Evolutionary conservation across 53 echinoderm and acorn worm genomes (phyloP).

Genomic region (Astropecten irregularis): DNA sequence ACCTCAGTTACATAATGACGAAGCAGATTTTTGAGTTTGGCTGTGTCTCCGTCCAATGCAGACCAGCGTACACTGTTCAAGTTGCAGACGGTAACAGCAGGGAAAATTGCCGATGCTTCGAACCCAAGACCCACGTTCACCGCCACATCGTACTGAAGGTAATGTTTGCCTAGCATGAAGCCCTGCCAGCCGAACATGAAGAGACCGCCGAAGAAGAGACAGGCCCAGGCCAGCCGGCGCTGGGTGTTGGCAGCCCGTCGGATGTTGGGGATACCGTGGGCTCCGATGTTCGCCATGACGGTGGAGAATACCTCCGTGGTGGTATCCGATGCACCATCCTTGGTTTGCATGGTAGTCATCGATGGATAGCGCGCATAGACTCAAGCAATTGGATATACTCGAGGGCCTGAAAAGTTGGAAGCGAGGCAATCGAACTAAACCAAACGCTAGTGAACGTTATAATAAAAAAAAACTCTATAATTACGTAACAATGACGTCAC

Average conservation of each 20-base stretch:
- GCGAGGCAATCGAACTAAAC: no score
- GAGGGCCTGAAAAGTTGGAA: no score
- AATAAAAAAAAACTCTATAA: no score
- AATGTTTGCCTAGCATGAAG: constrained; percentile 2
- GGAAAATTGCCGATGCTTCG: constrained; percentile 17
- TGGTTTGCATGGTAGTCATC: no score
- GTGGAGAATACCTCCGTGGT: not conserved
- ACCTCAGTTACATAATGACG: no score
- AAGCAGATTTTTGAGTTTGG: no score
- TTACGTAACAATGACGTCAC: no score
- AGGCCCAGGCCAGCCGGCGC: constrained; percentile 61
- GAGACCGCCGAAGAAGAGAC: constrained; percentile 59
- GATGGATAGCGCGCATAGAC: no score
- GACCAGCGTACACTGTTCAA: constrained; percentile 61
- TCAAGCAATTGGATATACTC: no score
- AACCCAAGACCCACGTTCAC: constrained; percentile 60
- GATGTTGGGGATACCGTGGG: constrained; percentile 88
- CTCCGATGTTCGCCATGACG: constrained; percentile 65
- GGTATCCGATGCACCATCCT: no score
- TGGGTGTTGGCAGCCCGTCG: constrained; percentile 41
- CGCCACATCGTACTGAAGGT: constrained; percentile 46
- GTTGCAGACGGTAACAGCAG: constrained; percentile 88
- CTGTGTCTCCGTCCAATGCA: no score
- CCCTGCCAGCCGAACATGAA: constrained; percentile 46
- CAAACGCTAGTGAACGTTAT: no score